Evolutionary conservation across 2,888 invertebrate genomes (phyloP).

Genomic region (Cartodere bifasciata): DNA sequence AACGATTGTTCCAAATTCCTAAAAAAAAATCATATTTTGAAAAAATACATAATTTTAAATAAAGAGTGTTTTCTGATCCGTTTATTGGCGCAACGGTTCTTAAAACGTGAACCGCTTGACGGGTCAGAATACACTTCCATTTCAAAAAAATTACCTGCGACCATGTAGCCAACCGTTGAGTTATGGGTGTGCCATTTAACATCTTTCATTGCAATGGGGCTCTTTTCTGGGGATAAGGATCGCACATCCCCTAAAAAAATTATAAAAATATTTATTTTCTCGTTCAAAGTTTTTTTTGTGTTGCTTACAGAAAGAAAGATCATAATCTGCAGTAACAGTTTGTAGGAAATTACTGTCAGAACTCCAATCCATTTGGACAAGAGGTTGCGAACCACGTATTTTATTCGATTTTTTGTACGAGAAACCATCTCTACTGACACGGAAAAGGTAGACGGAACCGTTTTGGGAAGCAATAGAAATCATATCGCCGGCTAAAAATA

Average conservation of each 20-base stretch:
- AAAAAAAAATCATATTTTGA: constrained; percentile 17
- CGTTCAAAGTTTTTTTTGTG: no score
- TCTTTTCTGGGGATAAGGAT: constrained; percentile 73
- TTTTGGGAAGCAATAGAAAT: constrained; percentile 87
- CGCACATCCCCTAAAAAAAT: constrained; percentile 71
- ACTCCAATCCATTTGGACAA: constrained; percentile 85
- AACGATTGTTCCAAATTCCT: constrained; percentile 85
- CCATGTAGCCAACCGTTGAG: constrained; percentile 75
- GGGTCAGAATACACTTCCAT: no score
- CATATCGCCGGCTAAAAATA: constrained; percentile 61
- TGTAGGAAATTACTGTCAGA: constrained; percentile 78
- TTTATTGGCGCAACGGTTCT: no score
- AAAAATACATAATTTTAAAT: constrained; percentile 4
- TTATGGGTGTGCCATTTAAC: constrained; percentile 83
- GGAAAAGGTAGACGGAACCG: constrained; percentile 70
- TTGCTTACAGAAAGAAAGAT: constrained; percentile 79
- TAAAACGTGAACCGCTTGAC: constrained; percentile 1
- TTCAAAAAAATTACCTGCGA: constrained; percentile 71
- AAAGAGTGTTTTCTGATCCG: no score
- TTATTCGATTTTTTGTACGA: constrained; percentile 83
- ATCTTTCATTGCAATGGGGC: constrained; percentile 81
- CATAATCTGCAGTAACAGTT: constrained; percentile 82
- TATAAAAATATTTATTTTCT: constrained; percentile 4
- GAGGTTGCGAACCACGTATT: constrained; percentile 71
- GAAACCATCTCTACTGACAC: constrained; percentile 78